phyloP scores from a whole-genome alignment of 30 jellyfish, hydroid and myxozoan species.

The Pseudorhiza aurosa region DNA sequence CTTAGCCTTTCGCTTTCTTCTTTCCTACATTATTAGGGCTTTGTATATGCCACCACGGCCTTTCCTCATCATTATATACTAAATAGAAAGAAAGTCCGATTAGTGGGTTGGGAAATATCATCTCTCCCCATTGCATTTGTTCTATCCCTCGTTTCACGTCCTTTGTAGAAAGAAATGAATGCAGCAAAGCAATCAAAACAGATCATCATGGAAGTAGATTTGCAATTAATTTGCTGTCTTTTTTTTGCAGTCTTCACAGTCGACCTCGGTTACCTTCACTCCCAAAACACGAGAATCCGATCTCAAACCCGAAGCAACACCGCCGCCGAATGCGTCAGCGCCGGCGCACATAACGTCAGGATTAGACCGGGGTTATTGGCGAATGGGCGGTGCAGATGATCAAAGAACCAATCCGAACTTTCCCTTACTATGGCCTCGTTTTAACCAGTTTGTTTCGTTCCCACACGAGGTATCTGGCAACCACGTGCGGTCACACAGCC shows the following conservation, averaged over 20 bases:
- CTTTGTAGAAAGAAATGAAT: no score
- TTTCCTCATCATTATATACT: no score
- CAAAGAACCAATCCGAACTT: slow-evolving; percentile 67
- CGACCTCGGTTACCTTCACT: slow-evolving; percentile 15
- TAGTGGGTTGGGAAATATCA: no score
- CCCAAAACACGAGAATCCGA: slow-evolving; percentile 44
- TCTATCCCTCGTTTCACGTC: no score
- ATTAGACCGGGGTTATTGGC: slow-evolving; percentile 61
- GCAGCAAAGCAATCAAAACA: no score
- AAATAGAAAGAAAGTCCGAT: no score
- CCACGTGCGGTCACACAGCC: slow-evolving; percentile 58
- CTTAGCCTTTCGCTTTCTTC: no score
- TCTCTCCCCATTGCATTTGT: no score
- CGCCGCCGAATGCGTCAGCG: slow-evolving; percentile 77
- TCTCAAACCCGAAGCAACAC: slow-evolving; percentile 34
- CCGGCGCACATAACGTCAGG: slow-evolving; percentile 98
- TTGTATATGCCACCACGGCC: no score
- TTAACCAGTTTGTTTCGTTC: slow-evolving; percentile 61
- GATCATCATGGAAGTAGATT: no score
- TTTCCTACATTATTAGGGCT: no score
- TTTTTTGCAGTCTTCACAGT: slow-evolving; percentile 19
- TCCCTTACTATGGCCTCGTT: slow-evolving; percentile 72
- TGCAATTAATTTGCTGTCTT: no score
- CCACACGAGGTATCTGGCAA: slow-evolving; percentile 71
- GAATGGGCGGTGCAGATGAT: slow-evolving; percentile 66